Base-by-base conservation (phyloP, 2,888 invertebrate species). In the Gymnosoma rotundatum region DNA sequence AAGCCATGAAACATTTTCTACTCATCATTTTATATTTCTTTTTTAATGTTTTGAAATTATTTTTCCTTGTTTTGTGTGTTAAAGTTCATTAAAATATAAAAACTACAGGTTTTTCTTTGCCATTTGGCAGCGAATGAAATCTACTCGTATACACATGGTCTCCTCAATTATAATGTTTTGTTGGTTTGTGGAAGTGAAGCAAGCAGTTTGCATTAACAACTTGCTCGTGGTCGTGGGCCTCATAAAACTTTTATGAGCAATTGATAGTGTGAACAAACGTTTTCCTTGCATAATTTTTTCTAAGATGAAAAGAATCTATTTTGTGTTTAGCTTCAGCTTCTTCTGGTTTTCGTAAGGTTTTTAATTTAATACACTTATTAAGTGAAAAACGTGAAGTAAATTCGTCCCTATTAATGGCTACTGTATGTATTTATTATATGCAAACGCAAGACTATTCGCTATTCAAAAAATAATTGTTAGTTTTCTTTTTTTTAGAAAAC, bases 191-290 rank as follows among this genome's bases (percentile, higher is more conserved):
- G 16, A 56, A 50, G 52, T 32, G 32, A 70, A 78, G 69, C 74
- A 74, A 64, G 58, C 78, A 20, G 58, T 78, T 81, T 66, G 73
- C 74, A 78, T 83, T 83, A 73, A 80, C 83, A 79, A 79, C 56
- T 67, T 54, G 54, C 36, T 70, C 45, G 86, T 87, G 87, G 88
- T 88, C 87, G 88, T 88, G 87, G 89, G 88, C 89, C 88, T 89
- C 90, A 91, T 91, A 91, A 91, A 91, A 91, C 87, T 91, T 91
- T 91, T 91, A 91, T 90, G 90, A 90, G 88, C 90, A 88, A 90
- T 90, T 90, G 88, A 90, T 90, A 91, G 91, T 90, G 91, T 89
- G 89, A 91, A 91, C 88, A 88, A 89, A 91, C 89, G 88, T 88
- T 86, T 86, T 83, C 86, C 87, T 86, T 86, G 86, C 86, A 86